These are phyloP conservation scores for Sternotherus odoratus DNA, from an alignment of 2,797 vertebrate species.

Conservation along the genomic window DNA sequence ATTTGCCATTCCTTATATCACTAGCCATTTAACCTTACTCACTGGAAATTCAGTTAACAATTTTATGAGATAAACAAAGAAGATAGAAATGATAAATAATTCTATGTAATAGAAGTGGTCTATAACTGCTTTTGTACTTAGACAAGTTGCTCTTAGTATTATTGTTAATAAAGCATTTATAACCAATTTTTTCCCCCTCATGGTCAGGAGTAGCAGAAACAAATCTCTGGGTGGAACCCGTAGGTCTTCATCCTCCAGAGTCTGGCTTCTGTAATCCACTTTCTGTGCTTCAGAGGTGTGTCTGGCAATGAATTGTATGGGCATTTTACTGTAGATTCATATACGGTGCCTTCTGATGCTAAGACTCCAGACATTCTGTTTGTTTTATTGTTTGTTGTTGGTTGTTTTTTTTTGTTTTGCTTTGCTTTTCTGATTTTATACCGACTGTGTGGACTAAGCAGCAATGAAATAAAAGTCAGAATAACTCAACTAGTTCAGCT, in stretches of 20 bases:
- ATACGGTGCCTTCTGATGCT: constrained; percentile 80
- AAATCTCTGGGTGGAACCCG: constrained; percentile 10
- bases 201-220: constrained; percentile 69
- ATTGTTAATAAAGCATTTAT: constrained; percentile 81
- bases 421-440: constrained; percentile 84
- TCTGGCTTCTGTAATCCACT: constrained; percentile 67
- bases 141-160: constrained; percentile 75
- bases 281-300: constrained; percentile 70
- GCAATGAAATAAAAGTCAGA: constrained; percentile 85
- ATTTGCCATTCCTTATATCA: constrained; percentile 97
- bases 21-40: constrained; percentile 87
- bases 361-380: constrained; percentile 79
- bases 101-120: constrained; percentile 81
- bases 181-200: constrained; percentile 41
- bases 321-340: constrained; percentile 75
- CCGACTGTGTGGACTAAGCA: constrained; percentile 84
- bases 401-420: too few relatives aligned
- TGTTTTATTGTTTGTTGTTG: not conserved
- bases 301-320: constrained; percentile 83
- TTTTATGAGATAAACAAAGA: constrained; percentile 74
- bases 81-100: constrained; percentile 79
- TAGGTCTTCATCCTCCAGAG: not conserved
- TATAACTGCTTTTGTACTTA: constrained; percentile 83
- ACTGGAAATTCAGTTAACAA: constrained; percentile 84
- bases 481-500: constrained; percentile 75